Conservation (phyloP, 2,113 vertebrate genomes). For the Microtus oregoni region DNA sequence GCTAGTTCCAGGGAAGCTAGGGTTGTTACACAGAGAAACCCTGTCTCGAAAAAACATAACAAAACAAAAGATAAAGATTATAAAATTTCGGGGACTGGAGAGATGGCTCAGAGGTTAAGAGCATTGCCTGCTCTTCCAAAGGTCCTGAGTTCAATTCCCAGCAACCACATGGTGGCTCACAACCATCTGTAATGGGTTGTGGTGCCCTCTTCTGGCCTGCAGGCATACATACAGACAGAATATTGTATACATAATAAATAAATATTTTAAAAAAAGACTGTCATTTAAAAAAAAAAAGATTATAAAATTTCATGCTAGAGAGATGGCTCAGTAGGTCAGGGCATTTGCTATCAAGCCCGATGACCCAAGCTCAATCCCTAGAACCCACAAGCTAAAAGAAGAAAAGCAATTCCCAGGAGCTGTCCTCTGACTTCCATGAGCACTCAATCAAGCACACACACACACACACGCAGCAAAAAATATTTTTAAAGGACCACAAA, state of each 20-base stretch:
- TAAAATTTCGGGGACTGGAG: neutral
- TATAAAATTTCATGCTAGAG: neutral
- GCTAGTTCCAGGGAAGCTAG: too few species aligned
- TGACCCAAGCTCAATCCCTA: neutral
- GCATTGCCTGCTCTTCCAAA: too few species aligned
- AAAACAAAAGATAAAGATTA: neutral
- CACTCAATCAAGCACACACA: neutral
- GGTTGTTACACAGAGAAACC: too few species aligned
- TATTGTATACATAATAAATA: too few species aligned
- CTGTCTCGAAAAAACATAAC: too few species aligned
- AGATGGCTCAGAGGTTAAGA: neutral
- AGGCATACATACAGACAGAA: too few species aligned
- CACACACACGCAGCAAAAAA: neutral
- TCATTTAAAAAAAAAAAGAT: neutral
- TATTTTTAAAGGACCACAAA: neutral
- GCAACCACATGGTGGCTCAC: too few species aligned
- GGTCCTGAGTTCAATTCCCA: too few species aligned
- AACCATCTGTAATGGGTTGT: too few species aligned
- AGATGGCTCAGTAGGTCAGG: neutral
- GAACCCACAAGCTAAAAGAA: too few species aligned
- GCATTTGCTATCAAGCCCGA: neutral
- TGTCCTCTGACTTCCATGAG: neutral
- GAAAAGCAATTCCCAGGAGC: neutral
- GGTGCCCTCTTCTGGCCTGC: too few species aligned
- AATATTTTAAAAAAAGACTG: too few species aligned